Base-by-base conservation (phyloP, 2,888 invertebrate species). In the Hoplodrina ambigua region DNA sequence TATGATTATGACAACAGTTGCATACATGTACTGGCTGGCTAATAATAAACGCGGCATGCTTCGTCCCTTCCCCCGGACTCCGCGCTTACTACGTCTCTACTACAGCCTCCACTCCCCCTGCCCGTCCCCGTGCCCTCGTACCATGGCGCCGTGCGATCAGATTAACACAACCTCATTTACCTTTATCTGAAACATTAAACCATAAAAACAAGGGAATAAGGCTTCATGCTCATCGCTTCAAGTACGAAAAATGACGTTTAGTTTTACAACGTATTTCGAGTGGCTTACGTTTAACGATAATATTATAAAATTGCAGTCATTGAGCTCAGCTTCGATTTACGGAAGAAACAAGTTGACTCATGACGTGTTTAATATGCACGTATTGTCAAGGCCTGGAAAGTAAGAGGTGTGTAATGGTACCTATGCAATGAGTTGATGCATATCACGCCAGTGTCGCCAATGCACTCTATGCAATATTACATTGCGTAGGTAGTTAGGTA, bases 71-170 rank as follows among this genome's bases (percentile, higher is more conserved):
- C 83, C 70, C 85, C 79, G 81, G 71, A 76, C 82, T 64, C 86
- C 71, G 85, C 87, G 84, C 86, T 91, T 93, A 93, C 93, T 94
- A 93, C 93, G 92, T 78, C 90, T 90, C 85, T 91, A 93, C 93
- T 82, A 82, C 92, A 92, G 88, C 90, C 92, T 91, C 85, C 87
- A 77, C 87, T 72, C 87, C 86, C 78, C 88, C 86, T 86, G 80
- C 46, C 17, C 85, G 41, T 11, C 41, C 87, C 78, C 86, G 85
- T 86, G 86, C 85, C 87, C 86, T 84, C 75, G 78, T 89, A 90
- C 88, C 84, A 89, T 72, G 86, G 79, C 82, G 85, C 84, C 76
- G 72, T 78, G 57, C 11, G 55, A 67, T 64, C 78, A 65, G 52
- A 41, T 59, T 50, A 65, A 44, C 55, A 63, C 54, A 44, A 58